phyloP scores from a whole-genome alignment of 2,797 vertebrate genomes.

The Tokudaia muenninki region DNA sequence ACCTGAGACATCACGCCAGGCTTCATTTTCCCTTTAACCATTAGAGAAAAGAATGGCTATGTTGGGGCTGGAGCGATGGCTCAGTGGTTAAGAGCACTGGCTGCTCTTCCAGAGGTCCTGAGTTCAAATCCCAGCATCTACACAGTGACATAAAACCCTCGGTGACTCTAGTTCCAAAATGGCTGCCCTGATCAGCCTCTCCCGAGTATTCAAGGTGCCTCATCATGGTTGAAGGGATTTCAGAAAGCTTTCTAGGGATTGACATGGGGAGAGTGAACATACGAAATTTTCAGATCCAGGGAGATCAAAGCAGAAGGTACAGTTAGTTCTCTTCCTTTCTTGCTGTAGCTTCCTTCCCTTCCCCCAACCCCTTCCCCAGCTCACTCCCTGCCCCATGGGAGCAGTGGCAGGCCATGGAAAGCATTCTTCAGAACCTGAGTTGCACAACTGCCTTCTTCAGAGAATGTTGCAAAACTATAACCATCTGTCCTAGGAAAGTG shows the following conservation, averaged over 20 bases:
- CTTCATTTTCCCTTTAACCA: background rate
- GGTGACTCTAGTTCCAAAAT: background rate
- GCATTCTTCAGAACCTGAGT: background rate
- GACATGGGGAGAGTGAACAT: background rate
- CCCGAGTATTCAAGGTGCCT: background rate
- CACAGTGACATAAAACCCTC: background rate
- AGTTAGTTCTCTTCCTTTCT: background rate
- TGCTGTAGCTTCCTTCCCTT: background rate
- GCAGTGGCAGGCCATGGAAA: background rate
- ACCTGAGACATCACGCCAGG: background rate
- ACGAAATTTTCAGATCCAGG: background rate
- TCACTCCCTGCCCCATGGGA: background rate
- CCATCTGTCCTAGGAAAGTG: slow-evolving; percentile 34
- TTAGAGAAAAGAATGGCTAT: background rate
- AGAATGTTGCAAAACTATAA: slow-evolving; percentile 53
- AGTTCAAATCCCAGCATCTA: background rate
- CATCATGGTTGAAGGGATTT: background rate
- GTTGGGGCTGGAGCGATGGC: background rate
- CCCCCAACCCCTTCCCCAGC: no score
- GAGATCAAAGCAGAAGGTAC: background rate
- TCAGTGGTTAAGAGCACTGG: background rate
- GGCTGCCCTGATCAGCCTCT: background rate
- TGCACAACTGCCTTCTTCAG: slow-evolving; percentile 59
- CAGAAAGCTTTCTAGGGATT: background rate
- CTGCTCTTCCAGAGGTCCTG: background rate